Evolutionary conservation across 2,797 vertebrate genomes (phyloP).

Genomic region (Phalloptychus januarius): DNA sequence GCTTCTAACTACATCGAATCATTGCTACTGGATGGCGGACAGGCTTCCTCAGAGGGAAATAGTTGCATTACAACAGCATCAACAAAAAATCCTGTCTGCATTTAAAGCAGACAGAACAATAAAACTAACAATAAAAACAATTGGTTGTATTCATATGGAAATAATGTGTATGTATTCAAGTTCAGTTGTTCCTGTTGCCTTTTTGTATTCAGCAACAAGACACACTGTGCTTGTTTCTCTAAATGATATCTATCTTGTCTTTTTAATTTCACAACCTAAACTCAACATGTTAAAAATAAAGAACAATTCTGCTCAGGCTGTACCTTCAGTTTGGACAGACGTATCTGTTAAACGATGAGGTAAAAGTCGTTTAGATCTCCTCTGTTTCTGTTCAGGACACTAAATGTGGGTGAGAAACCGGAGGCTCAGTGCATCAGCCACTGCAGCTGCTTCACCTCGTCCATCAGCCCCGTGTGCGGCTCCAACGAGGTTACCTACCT

Average conservation of each 20-base stretch:
- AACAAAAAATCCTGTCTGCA: background rate
- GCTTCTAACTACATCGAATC: background rate
- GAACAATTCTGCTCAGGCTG: background rate
- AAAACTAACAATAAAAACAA: background rate
- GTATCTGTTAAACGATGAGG: background rate
- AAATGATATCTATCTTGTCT: background rate
- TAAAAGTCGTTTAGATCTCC: background rate
- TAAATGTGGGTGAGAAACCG: constrained; percentile 80
- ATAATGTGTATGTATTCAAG: background rate
- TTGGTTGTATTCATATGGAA: background rate
- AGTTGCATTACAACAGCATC: background rate
- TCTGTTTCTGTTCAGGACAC: constrained; percentile 71
- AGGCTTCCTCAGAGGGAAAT: background rate
- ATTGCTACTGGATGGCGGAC: background rate
- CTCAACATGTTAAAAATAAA: constrained; percentile 33
- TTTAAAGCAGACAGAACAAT: background rate
- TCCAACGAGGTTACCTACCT: constrained; percentile 94
- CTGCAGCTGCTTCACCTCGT: constrained; percentile 95
- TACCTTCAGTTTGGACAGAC: constrained; percentile 9
- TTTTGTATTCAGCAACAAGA: background rate
- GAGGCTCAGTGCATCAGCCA: constrained; percentile 89
- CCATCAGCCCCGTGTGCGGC: constrained; percentile 96
- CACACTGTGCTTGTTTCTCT: background rate
- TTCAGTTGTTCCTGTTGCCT: background rate
- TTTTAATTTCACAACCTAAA: constrained; percentile 10